Conservation (phyloP, 2,797 vertebrate genomes). For the Gallinago nigripennis region DNA sequence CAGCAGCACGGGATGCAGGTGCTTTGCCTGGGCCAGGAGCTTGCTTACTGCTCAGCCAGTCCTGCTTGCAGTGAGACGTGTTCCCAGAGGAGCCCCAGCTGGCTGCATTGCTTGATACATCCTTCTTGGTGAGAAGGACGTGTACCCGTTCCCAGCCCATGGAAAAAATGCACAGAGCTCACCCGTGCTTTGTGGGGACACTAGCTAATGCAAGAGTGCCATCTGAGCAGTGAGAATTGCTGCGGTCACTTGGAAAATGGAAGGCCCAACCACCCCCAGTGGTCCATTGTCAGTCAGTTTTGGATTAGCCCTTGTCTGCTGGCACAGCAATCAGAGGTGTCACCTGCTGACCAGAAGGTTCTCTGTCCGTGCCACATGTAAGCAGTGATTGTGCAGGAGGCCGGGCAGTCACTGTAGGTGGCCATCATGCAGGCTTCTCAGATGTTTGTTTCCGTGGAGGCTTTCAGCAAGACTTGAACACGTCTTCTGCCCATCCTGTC, state of each 20-base stretch:
- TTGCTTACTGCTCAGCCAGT: neutral
- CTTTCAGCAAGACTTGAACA: neutral
- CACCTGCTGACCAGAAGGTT: neutral
- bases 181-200: neutral
- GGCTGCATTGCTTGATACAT: neutral
- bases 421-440: neutral
- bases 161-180: neutral
- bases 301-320: neutral
- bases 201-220: neutral
- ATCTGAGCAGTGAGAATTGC: neutral
- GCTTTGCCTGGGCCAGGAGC: neutral
- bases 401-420: neutral
- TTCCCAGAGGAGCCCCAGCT: neutral
- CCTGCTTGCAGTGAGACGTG: neutral
- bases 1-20: neutral
- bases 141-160: neutral
- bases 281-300: neutral
- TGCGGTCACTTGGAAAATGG: neutral
- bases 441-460: neutral
- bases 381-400: neutral
- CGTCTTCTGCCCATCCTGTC: fast-evolving
- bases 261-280: neutral
- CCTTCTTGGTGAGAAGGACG: neutral
- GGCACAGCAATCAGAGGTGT: neutral
- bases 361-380: fast-evolving